These are phyloP conservation scores for Drosophila obscura DNA, from an alignment of 1,140 invertebrate genomes.

Conservation along the genomic window DNA sequence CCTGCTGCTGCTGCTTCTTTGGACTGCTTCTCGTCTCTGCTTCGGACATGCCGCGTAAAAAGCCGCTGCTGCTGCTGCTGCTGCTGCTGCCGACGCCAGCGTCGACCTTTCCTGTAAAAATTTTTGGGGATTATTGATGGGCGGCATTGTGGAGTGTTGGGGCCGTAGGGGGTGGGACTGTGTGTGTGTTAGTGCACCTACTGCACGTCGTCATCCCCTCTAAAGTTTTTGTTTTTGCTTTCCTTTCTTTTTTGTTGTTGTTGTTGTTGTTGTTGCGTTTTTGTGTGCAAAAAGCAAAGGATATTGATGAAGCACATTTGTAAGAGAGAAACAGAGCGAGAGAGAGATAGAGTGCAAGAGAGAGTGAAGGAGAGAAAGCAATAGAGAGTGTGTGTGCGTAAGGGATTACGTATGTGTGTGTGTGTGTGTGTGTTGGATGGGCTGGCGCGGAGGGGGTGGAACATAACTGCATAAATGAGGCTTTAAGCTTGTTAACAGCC, in stretches of 20 bases:
- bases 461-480: constrained; percentile 79
- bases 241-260: background rate
- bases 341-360: constrained; percentile 19
- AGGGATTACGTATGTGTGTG: constrained; percentile 29
- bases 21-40: too few relatives aligned
- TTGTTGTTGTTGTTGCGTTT: background rate
- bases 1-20: too few relatives aligned
- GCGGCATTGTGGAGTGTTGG: constrained; percentile 2
- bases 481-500: constrained; percentile 78
- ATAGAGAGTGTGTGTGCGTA: constrained; percentile 34
- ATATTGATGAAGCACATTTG: constrained; percentile 83
- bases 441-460: constrained; percentile 17
- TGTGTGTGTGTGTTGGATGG: constrained; percentile 36
- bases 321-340: constrained; percentile 34
- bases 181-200: constrained; percentile 16
- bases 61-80: constrained; percentile 62
- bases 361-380: constrained; percentile 3
- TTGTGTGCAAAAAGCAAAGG: constrained; percentile 49
- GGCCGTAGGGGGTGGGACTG: background rate
- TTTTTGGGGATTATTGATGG: constrained; percentile 78
- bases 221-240: constrained; percentile 13
- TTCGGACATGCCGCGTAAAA: constrained; percentile 70
- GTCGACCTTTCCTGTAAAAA: constrained; percentile 53
- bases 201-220: constrained; percentile 1
- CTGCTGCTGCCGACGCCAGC: constrained; percentile 63